Percentiles rank a stretch among this genome's conserved stretches.
Evolutionary conservation across 1,140 invertebrate genomes (phyloP).

Genomic region (Mercenaria mercenaria): DNA sequence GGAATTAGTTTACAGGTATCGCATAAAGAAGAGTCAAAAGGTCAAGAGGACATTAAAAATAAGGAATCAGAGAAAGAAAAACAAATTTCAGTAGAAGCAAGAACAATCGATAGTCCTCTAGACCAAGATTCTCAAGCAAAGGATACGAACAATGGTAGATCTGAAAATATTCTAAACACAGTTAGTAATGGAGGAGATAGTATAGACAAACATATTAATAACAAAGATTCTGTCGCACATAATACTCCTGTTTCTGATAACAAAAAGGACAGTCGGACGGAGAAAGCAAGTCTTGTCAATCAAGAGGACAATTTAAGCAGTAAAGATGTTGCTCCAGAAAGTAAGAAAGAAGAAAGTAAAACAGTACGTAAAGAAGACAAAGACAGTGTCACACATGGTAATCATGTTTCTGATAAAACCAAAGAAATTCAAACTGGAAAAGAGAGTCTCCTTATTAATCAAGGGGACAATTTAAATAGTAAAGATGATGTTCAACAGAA

Average conservation of each 20-base stretch:
- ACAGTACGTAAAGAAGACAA: too few relatives aligned
- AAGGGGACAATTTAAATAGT: background rate
- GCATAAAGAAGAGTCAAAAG: background rate
- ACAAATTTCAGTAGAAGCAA: background rate
- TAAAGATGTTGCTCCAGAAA: background rate
- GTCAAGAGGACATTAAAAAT: background rate
- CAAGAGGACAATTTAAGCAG: background rate
- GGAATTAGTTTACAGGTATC: too few relatives aligned
- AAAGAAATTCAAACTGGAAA: background rate
- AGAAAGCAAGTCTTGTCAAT: background rate
- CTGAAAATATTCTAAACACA: background rate
- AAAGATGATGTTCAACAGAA: background rate
- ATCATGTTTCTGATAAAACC: too few relatives aligned
- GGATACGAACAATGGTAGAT: background rate
- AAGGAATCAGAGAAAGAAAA: background rate
- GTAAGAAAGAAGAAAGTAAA: background rate
- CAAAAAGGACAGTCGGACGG: background rate
- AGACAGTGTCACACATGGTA: too few relatives aligned
- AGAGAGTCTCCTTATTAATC: background rate
- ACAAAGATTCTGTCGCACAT: background rate
- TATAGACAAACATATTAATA: too few relatives aligned
- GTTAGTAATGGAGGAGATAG: background rate
- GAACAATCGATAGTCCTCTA: background rate
- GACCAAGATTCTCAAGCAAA: background rate
- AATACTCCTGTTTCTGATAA: background rate